Percentiles rank a stretch among this genome's conserved stretches.
Conservation (phyloP, 1,140 invertebrate genomes). For the Hylaeus volcanicus region DNA sequence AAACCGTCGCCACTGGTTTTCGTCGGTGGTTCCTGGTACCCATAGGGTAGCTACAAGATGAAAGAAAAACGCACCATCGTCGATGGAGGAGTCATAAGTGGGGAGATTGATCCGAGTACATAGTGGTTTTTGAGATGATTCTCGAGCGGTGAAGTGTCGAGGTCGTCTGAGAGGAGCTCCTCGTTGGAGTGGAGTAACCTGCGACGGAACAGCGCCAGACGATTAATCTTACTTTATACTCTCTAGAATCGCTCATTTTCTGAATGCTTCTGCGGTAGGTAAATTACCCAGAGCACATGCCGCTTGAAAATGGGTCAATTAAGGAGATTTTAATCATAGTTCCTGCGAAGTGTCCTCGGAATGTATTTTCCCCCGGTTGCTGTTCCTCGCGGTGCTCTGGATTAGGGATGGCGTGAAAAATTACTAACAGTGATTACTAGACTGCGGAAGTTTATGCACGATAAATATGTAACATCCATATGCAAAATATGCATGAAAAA, state of each 20-base stretch:
- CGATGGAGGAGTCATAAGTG: conserved; percentile 7
- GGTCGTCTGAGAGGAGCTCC: neutral
- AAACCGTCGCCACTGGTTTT: neutral
- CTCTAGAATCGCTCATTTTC: neutral
- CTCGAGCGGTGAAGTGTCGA: conserved; percentile 8
- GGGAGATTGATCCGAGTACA: conserved; percentile 1
- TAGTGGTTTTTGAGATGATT: conserved; percentile 8
- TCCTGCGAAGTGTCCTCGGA: neutral
- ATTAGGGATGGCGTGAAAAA: no score
- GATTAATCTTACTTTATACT: conserved; percentile 16
- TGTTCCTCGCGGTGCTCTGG: no score
- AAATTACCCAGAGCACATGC: neutral
- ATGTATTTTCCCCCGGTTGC: no score
- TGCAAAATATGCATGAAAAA: no score
- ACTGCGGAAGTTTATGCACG: no score
- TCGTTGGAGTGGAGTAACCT: neutral
- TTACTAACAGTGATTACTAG: no score
- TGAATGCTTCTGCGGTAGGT: neutral
- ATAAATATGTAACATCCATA: no score
- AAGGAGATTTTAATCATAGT: neutral
- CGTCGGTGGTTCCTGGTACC: neutral
- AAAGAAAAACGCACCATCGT: neutral
- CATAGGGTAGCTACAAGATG: neutral
- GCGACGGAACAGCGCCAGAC: no score
- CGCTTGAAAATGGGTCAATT: conserved; percentile 10